phyloP scores from a whole-genome alignment of 2,113 vertebrate genomes.

The Ictidomys tridecemlineatus region DNA sequence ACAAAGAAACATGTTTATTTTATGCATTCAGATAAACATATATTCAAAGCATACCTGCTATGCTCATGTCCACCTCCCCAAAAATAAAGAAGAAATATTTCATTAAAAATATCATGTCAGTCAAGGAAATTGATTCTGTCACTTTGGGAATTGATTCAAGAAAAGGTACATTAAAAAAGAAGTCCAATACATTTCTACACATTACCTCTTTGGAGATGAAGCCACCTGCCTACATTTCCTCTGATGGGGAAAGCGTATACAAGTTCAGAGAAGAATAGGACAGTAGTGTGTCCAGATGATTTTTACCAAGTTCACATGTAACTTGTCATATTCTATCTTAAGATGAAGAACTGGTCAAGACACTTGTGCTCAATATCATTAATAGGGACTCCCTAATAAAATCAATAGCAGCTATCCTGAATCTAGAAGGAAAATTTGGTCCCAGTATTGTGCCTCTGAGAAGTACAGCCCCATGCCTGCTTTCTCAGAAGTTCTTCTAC shows the following conservation, averaged over 20 bases:
- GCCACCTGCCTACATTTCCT: constrained; percentile 62
- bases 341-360: constrained; percentile 78
- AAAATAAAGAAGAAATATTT: neutral
- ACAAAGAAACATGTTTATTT: neutral
- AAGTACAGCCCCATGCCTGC: neutral
- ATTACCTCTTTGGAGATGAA: neutral
- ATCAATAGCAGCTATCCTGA: constrained; percentile 71
- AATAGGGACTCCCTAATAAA: constrained; percentile 76
- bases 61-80: neutral
- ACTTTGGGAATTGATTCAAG: constrained; percentile 55
- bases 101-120: neutral
- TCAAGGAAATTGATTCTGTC: neutral
- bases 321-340: constrained; percentile 63
- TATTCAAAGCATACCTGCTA: too few relatives aligned
- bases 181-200: constrained; percentile 44
- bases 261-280: constrained; percentile 52
- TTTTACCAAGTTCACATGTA: neutral
- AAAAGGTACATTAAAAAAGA: constrained; percentile 59
- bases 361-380: constrained; percentile 69
- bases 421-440: constrained; percentile 70
- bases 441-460: constrained; percentile 36
- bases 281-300: constrained; percentile 66
- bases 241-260: constrained; percentile 48
- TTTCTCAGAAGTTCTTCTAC: too few relatives aligned
- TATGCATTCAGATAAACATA: neutral